These are phyloP conservation scores for Donacobius atricapilla DNA, from an alignment of 2,113 vertebrate species.

Conservation along the genomic window DNA sequence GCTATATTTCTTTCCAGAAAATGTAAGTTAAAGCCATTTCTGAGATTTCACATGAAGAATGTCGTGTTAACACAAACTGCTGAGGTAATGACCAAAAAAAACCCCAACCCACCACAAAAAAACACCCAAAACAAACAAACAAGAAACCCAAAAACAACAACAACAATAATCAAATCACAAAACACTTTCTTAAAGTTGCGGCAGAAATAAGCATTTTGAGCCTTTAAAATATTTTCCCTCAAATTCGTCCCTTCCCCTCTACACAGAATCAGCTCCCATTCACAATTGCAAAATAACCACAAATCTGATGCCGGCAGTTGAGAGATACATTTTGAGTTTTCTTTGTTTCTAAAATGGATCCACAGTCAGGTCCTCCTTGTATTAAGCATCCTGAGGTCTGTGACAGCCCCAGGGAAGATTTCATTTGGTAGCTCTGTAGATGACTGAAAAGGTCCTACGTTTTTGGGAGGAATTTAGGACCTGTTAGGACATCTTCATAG, in stretches of 20 bases:
- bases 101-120: too few relatives aligned
- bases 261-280: background rate
- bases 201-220: background rate
- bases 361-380: background rate
- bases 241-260: background rate
- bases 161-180: too few relatives aligned
- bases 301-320: background rate
- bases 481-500: background rate
- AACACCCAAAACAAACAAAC: too few relatives aligned
- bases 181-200: background rate
- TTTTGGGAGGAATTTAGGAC: background rate
- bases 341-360: background rate
- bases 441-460: background rate
- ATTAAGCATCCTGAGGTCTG: background rate
- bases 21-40: slow-evolving; percentile 74
- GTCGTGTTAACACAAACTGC: background rate
- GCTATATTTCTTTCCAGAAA: slow-evolving; percentile 78
- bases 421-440: background rate
- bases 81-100: background rate
- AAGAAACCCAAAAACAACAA: fast-evolving
- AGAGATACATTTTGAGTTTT: background rate
- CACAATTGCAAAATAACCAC: background rate
- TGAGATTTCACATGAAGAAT: slow-evolving; percentile 36
- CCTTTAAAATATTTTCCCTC: background rate
- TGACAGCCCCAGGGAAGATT: background rate